Conservation (phyloP, 2,888 invertebrate genomes). For the Bombylius discolor region DNA sequence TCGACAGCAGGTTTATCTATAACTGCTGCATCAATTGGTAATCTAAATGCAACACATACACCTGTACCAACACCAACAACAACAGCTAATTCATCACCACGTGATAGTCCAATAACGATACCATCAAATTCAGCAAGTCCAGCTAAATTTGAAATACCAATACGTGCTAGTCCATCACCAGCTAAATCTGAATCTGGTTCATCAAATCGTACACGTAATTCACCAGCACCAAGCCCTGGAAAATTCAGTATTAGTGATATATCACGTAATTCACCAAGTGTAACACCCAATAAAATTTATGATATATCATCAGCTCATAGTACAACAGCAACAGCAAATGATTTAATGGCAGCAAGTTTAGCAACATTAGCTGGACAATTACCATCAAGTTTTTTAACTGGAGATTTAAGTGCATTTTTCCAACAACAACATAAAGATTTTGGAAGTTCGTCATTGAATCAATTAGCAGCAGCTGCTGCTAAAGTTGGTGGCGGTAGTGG, state of each 20-base stretch:
- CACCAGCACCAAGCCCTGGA: slow-evolving; percentile 39
- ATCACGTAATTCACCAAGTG: slow-evolving; percentile 32
- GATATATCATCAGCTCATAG: slow-evolving; percentile 18
- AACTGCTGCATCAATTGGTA: too few relatives aligned
- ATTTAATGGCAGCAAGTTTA: slow-evolving; percentile 34
- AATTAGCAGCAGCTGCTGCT: slow-evolving; percentile 31
- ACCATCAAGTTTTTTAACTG: slow-evolving; percentile 32
- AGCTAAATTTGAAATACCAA: slow-evolving; percentile 43
- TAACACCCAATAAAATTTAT: slow-evolving; percentile 28
- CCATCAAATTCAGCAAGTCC: slow-evolving; percentile 36
- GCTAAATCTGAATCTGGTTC: slow-evolving; percentile 44
- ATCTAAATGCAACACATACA: too few relatives aligned
- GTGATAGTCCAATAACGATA: slow-evolving; percentile 35
- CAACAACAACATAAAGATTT: slow-evolving; percentile 32
- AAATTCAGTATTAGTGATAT: slow-evolving; percentile 35
- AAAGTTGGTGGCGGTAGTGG: slow-evolving; percentile 27
- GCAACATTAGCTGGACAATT: slow-evolving; percentile 33
- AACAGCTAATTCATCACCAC: slow-evolving; percentile 26
- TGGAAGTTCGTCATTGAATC: slow-evolving; percentile 31
- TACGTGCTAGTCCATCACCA: slow-evolving; percentile 45
- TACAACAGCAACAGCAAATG: slow-evolving; percentile 22
- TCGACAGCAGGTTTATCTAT: too few relatives aligned
- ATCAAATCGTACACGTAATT: slow-evolving; percentile 42
- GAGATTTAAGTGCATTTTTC: slow-evolving; percentile 29
- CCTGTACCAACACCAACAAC: slow-evolving; percentile 8